phyloP scores from a whole-genome alignment of 30 jellyfish, hydroid and myxozoan species.

The Turritopsis rubra region DNA sequence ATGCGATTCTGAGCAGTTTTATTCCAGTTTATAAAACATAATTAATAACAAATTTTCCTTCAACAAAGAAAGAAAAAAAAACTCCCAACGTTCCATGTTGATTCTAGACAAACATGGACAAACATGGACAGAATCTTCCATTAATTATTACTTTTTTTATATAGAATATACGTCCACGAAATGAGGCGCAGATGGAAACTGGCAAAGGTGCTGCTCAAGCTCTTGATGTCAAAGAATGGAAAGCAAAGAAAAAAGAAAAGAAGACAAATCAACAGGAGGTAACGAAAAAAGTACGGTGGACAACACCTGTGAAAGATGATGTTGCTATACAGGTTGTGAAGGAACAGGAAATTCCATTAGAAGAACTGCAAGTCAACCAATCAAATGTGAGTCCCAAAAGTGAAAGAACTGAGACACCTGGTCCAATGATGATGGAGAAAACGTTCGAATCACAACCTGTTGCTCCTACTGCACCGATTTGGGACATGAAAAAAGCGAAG shows the following conservation, averaged over 20 bases:
- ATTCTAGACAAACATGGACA: too few relatives aligned
- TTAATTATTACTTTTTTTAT: background rate
- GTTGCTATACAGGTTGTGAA: background rate
- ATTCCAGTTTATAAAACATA: too few relatives aligned
- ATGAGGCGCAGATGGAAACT: background rate
- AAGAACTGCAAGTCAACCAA: background rate
- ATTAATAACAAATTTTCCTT: too few relatives aligned
- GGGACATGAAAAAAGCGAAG: background rate
- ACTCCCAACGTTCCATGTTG: too few relatives aligned
- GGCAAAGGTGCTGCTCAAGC: background rate
- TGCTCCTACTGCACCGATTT: background rate
- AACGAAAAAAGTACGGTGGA: background rate
- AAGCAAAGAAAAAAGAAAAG: background rate
- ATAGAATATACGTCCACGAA: too few relatives aligned
- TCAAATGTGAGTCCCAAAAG: background rate
- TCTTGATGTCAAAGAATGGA: background rate
- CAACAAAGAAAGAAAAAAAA: too few relatives aligned
- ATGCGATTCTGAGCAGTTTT: too few relatives aligned
- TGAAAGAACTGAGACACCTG: background rate
- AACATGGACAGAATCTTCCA: background rate
- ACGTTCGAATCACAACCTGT: background rate
- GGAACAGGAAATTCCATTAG: background rate
- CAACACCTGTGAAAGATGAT: too few relatives aligned
- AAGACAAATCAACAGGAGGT: background rate
- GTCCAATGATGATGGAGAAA: background rate